A percentile compares a stretch with the other conserved stretches of the same genome.
These are phyloP conservation scores for Mormoops blainvillei DNA, from an alignment of 2,113 vertebrate species.

Conservation along the genomic window DNA sequence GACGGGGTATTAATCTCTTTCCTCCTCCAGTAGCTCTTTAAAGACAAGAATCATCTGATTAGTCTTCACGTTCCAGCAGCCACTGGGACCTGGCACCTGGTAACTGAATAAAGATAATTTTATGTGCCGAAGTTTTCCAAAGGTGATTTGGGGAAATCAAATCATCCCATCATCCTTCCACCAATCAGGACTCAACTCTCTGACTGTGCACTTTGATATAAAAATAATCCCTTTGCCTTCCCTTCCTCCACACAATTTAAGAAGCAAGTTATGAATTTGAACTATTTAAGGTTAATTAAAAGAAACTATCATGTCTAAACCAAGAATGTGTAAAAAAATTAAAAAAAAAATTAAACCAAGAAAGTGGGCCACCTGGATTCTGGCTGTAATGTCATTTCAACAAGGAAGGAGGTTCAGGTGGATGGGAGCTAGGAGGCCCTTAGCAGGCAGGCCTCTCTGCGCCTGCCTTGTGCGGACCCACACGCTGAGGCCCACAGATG, in stretches of 20 bases:
- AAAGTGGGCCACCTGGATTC: neutral
- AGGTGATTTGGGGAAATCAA: constrained; percentile 51
- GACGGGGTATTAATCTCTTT: neutral
- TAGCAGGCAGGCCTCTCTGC: fast-evolving
- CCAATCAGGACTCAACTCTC: constrained; percentile 50
- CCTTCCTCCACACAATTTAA: neutral
- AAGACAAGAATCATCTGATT: neutral
- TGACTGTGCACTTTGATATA: constrained; percentile 25
- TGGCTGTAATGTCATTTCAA: neutral
- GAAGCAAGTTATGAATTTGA: neutral
- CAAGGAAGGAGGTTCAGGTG: neutral
- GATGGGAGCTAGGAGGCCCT: neutral
- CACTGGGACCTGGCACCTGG: neutral
- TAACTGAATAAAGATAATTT: neutral
- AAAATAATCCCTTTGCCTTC: neutral
- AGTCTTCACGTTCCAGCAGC: neutral
- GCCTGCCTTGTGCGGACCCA: neutral
- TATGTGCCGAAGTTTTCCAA: neutral
- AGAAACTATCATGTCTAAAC: neutral
- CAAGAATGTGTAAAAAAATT: neutral
- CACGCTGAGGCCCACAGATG: neutral
- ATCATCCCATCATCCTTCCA: constrained; percentile 39
- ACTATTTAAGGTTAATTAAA: constrained; percentile 1
- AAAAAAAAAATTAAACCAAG: neutral
- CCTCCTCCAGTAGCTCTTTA: neutral